These are phyloP conservation scores for Ennomos quercinarius DNA, from an alignment of 2,888 invertebrate species.

Conservation along the genomic window DNA sequence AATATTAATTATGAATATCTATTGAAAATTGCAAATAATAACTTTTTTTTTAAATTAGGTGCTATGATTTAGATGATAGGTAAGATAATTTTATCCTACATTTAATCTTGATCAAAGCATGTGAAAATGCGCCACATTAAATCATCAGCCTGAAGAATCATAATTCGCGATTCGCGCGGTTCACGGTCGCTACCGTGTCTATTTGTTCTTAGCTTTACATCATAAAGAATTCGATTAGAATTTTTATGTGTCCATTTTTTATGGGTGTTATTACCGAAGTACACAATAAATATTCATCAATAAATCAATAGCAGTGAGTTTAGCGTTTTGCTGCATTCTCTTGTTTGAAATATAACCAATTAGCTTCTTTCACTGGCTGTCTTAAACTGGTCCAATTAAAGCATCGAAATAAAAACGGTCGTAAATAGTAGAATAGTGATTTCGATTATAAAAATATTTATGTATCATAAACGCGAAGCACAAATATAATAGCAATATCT, in stretches of 20 bases:
- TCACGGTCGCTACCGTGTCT: not conserved
- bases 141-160: no score
- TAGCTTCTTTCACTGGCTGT: constrained; percentile 43
- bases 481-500: constrained; percentile 45
- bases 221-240: constrained; percentile 11
- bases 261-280: constrained; percentile 23
- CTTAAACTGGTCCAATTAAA: constrained; percentile 47
- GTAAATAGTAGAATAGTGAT: constrained; percentile 51
- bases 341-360: constrained; percentile 47
- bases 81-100: no score
- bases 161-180: not conserved
- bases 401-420: constrained; percentile 48
- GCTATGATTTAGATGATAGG: no score
- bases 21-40: no score
- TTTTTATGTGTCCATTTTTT: constrained; percentile 25
- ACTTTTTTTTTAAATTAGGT: no score
- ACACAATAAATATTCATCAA: constrained; percentile 33
- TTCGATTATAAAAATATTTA: constrained; percentile 52
- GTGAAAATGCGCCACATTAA: no score
- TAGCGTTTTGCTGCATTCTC: constrained; percentile 39
- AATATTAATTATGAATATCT: no score
- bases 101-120: no score
- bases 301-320: constrained; percentile 43
- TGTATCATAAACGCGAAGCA: constrained; percentile 47
- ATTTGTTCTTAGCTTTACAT: not conserved